Conservation (phyloP, 2,113 vertebrate species). For the Callionymus lyra region DNA sequence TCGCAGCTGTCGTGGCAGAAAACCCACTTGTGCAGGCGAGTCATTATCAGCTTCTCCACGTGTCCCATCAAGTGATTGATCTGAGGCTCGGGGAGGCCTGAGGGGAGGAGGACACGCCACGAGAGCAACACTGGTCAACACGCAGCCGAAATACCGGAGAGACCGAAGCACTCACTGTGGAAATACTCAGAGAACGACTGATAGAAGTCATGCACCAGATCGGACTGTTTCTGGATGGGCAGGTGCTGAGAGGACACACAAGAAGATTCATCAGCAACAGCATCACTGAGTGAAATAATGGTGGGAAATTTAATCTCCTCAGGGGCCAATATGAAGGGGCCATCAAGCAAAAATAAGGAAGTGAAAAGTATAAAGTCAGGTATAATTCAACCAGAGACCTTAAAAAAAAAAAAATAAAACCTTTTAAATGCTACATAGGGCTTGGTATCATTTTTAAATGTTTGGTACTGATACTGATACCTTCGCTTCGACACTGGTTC, state of each 20-base stretch:
- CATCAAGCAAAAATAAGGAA: too few species aligned
- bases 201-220: slow-evolving; percentile 72
- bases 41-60: slow-evolving; percentile 74
- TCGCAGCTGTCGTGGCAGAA: slow-evolving; percentile 72
- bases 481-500: too few species aligned
- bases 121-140: not conserved
- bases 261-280: too few species aligned
- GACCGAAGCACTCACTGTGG: slow-evolving; percentile 58
- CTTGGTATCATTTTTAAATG: too few species aligned
- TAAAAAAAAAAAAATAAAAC: too few species aligned
- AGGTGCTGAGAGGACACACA: slow-evolving; percentile 51
- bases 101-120: slow-evolving; percentile 3
- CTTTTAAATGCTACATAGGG: too few species aligned
- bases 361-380: too few species aligned
- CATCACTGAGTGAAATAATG: too few species aligned
- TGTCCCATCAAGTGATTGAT: slow-evolving; percentile 67
- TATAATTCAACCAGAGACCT: too few species aligned
- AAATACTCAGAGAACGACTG: slow-evolving; percentile 62
- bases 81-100: slow-evolving; percentile 62
- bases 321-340: too few species aligned
- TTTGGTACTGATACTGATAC: too few species aligned
- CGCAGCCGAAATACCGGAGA: slow-evolving; percentile 2
- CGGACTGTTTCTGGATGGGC: slow-evolving; percentile 65
- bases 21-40: slow-evolving; percentile 69
- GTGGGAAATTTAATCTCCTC: too few species aligned